phyloP scores from a whole-genome alignment of 2,888 invertebrate genomes.

The Meteorus colon region DNA sequence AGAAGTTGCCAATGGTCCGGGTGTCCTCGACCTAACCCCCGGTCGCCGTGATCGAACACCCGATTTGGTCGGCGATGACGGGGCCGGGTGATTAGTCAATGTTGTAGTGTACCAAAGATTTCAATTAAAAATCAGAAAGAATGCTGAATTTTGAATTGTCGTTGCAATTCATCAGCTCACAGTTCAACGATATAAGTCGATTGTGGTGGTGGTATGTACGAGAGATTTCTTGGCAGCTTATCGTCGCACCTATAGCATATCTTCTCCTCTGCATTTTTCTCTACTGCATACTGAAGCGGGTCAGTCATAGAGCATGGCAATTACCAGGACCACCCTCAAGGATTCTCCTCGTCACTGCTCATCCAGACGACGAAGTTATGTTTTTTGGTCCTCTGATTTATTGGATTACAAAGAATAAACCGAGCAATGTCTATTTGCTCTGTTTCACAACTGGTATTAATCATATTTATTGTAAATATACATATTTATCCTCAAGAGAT shows the following conservation, averaged over 20 bases:
- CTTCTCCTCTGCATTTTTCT: constrained; percentile 66
- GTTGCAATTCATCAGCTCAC: constrained; percentile 57
- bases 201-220: constrained; percentile 69
- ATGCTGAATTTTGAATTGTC: constrained; percentile 57
- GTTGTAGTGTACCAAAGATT: not conserved
- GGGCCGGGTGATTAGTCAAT: constrained; percentile 26
- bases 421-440: constrained; percentile 84
- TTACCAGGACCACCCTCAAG: constrained; percentile 73
- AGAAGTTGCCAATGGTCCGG: constrained; percentile 13
- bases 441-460: constrained; percentile 87
- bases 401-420: constrained; percentile 78
- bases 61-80: constrained; percentile 37
- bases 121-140: constrained; percentile 16
- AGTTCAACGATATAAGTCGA: constrained; percentile 61
- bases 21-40: constrained; percentile 29
- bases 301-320: constrained; percentile 68
- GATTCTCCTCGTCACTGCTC: constrained; percentile 90
- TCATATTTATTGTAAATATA: not conserved
- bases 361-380: constrained; percentile 99
- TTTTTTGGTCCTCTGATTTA: constrained; percentile 96
- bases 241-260: constrained; percentile 65
- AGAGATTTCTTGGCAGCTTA: constrained; percentile 68
- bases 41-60: constrained; percentile 16
- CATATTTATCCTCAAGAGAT: not conserved
- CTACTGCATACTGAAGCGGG: constrained; percentile 64